Conservation (phyloP, 2,888 invertebrate genomes). For the Zaprionus lineosus region DNA sequence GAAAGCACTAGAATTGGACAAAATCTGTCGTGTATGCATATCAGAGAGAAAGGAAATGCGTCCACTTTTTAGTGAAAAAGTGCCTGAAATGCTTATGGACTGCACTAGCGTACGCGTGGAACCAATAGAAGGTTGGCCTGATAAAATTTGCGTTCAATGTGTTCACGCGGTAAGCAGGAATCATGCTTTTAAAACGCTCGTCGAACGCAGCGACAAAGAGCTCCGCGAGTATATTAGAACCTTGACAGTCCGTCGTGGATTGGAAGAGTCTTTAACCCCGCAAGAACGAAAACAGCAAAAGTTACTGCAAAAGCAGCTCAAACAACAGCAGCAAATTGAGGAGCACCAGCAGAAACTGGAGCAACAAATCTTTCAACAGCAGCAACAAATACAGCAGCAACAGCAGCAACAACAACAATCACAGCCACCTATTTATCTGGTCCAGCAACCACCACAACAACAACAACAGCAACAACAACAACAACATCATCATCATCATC, state of each 20-base stretch:
- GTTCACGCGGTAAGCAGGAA: slow-evolving; percentile 87
- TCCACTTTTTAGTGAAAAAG: slow-evolving; percentile 86
- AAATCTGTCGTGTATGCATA: slow-evolving; percentile 87
- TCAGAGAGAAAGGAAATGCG: slow-evolving; percentile 87
- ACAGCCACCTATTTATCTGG: slow-evolving; percentile 9
- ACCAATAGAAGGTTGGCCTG: slow-evolving; percentile 85
- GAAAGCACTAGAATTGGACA: slow-evolving; percentile 84
- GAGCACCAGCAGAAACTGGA: slow-evolving; percentile 55
- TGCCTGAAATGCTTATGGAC: slow-evolving; percentile 87
- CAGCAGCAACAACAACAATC: slow-evolving; percentile 44
- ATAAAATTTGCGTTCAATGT: slow-evolving; percentile 86
- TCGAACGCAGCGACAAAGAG: slow-evolving; percentile 85
- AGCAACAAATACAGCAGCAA: slow-evolving; percentile 47
- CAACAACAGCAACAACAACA: slow-evolving; percentile 44
- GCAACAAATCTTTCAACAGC: slow-evolving; percentile 55
- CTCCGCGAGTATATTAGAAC: slow-evolving; percentile 84
- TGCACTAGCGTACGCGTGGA: slow-evolving; percentile 86
- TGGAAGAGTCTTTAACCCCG: slow-evolving; percentile 70
- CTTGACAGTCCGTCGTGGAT: slow-evolving; percentile 80
- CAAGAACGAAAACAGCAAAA: slow-evolving; percentile 58
- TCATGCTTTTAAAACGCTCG: slow-evolving; percentile 86
- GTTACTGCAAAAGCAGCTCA: slow-evolving; percentile 47
- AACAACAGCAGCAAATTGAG: slow-evolving; percentile 56
- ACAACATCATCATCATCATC: neutral
- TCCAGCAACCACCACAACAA: slow-evolving; percentile 43